Conservation (phyloP, 2,888 invertebrate species). For the Polydrusus tereticollis region DNA sequence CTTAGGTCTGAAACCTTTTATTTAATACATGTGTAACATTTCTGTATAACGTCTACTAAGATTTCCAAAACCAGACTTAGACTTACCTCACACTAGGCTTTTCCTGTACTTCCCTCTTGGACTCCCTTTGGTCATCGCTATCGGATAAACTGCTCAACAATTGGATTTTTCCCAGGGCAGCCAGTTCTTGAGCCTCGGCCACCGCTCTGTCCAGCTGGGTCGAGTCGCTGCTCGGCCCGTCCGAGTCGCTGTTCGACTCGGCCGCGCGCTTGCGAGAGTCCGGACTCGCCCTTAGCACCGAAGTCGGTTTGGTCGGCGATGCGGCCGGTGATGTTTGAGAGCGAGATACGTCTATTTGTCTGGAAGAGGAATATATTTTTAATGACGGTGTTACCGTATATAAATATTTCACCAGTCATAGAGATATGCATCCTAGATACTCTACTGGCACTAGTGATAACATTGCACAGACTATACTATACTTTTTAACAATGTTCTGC, state of each 20-base stretch:
- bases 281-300: constrained; percentile 47
- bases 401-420: no score
- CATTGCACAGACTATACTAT: no score
- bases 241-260: constrained; percentile 68
- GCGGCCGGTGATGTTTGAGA: constrained; percentile 47
- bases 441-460: no score
- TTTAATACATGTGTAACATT: no score
- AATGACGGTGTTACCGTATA: neutral
- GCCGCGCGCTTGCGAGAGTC: constrained; percentile 58
- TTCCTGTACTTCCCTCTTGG: constrained; percentile 14
- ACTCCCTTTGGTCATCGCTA: constrained; percentile 35
- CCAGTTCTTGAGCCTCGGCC: constrained; percentile 66
- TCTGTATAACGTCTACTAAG: neutral
- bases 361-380: constrained; percentile 19
- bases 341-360: constrained; percentile 47
- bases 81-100: constrained; percentile 19
- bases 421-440: no score
- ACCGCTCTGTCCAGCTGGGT: constrained; percentile 69
- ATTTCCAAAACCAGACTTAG: neutral
- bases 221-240: constrained; percentile 61
- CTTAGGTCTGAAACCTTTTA: no score
- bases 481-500: no score
- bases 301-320: constrained; percentile 46
- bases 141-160: constrained; percentile 73
- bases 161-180: constrained; percentile 57